These are phyloP conservation scores for Dromaius novaehollandiae DNA, from an alignment of 2,113 vertebrate species.

Conservation along the genomic window DNA sequence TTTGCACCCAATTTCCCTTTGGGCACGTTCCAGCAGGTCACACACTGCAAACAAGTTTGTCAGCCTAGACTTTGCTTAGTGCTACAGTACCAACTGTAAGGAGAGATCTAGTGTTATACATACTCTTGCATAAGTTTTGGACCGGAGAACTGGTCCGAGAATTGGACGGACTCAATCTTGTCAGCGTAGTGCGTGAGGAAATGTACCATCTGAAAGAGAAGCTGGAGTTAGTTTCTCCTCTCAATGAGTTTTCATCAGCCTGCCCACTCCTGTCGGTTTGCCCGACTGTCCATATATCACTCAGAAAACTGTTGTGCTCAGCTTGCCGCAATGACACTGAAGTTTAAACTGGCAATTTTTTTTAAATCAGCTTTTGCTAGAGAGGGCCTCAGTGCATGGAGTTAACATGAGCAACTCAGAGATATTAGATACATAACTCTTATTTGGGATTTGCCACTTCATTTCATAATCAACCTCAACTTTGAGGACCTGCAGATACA, in stretches of 20 bases:
- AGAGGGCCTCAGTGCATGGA: not conserved
- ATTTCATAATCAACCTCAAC: not conserved
- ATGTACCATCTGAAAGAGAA: conserved; percentile 91
- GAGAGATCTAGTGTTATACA: conserved; percentile 58
- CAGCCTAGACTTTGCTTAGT: not conserved
- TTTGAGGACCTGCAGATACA: not conserved
- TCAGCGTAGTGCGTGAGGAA: conserved; percentile 95
- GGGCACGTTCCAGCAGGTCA: not conserved
- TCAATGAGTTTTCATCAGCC: not conserved
- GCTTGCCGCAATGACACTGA: not conserved
- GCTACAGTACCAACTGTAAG: not conserved
- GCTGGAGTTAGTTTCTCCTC: not conserved
- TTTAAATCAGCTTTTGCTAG: not conserved
- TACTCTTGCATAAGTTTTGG: conserved; percentile 99
- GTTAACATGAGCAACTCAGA: not conserved
- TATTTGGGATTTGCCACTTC: not conserved
- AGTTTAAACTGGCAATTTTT: not conserved
- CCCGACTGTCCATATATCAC: accelerated
- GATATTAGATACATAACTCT: not conserved
- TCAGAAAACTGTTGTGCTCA: not conserved
- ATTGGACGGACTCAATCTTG: conserved; percentile 99
- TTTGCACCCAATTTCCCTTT: not conserved
- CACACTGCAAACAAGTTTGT: not conserved
- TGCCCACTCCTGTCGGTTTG: not conserved
- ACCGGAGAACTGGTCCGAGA: conserved; percentile 99